Evolutionary conservation across 2,797 vertebrate species (phyloP), one percentile per base, ranked within the genome.

Genomic region (Ataeniobius toweri): DNA sequence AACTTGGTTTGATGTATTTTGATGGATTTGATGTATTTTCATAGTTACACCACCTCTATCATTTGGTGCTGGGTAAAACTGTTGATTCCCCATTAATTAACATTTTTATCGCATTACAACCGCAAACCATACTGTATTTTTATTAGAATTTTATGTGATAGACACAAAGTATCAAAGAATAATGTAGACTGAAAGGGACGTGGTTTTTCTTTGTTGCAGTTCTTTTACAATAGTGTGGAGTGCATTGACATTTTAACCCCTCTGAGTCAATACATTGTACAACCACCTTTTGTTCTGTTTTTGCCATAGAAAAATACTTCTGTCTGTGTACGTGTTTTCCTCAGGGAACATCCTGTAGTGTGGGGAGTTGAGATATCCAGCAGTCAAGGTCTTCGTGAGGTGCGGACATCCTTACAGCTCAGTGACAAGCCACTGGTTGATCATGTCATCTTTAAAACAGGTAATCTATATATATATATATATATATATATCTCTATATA

Each of bases 301-400:
- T n/a, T 14, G 0, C 44, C 68, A 6, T 31, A 1, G 36, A 63
- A 1, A 36, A 63, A 2, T 26, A 36, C 31, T 55, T 22, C 9
- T 71, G 51, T 20, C 26, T 61, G 26, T 13, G 8, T 61, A 9
- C 20, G 6, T 59, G 22, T 44, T 65, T 44, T 26, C 65, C 3
- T 84, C 87, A 99, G 98, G 75, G 96, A 96, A 85, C 93, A 96
- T 58, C 97, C 97, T 1, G 84, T 96, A 20, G 67, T 94, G 20
- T 99, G 98, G 98, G 95, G 94, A 71, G 95, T 96, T 28, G 97
- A 98, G 76, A 92, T 99, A 74, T 95, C 92, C 26, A 97, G 97
- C 81, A 96, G 97, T 36, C 96, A 96, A 0, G 94, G 96, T 31
- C 86, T 88, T 31, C 96, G 95, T 83, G 96, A 97, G 85, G 95